Percentiles rank a stretch among this genome's conserved stretches.
Conservation (phyloP, 1,140 invertebrate species). For the Diorhabda carinulata region DNA sequence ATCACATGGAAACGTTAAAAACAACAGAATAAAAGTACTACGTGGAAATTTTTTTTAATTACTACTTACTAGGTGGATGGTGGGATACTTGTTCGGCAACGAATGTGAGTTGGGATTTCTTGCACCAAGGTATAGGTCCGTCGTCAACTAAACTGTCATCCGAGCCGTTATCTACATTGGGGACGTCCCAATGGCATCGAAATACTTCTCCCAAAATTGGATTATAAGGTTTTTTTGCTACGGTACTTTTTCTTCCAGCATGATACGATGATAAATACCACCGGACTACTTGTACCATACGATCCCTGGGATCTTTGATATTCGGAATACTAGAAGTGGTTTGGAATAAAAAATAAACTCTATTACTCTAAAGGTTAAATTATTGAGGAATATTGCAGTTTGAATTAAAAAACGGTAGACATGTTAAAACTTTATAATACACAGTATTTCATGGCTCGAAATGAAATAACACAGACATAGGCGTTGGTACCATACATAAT, state of each 20-base stretch:
- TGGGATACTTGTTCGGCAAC: conserved; percentile 98
- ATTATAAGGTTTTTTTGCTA: conserved; percentile 97
- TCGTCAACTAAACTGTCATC: conserved; percentile 56
- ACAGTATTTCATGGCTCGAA: too few species aligned
- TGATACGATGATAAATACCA: conserved; percentile 98
- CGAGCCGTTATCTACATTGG: conserved; percentile 35
- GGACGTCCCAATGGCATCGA: conserved; percentile 80
- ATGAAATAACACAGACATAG: too few species aligned
- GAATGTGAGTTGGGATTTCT: conserved; percentile 77
- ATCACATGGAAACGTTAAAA: too few species aligned
- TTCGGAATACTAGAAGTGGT: conserved; percentile 70
- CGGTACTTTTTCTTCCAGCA: conserved; percentile 88
- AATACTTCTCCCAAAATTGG: conserved; percentile 95
- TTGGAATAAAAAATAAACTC: too few species aligned
- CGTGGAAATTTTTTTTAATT: not conserved
- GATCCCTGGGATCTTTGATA: conserved; percentile 73
- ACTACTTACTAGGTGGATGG: conserved; percentile 86
- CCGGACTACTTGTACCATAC: conserved; percentile 87
- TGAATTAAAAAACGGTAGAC: too few species aligned
- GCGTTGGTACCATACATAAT: too few species aligned
- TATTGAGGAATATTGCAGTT: too few species aligned
- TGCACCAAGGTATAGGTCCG: conserved; percentile 80
- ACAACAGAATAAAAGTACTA: too few species aligned
- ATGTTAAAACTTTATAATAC: too few species aligned
- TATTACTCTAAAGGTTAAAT: too few species aligned